These are phyloP conservation scores for Alviniconcha marisindica DNA, from an alignment of 1,140 invertebrate species.

Conservation along the genomic window DNA sequence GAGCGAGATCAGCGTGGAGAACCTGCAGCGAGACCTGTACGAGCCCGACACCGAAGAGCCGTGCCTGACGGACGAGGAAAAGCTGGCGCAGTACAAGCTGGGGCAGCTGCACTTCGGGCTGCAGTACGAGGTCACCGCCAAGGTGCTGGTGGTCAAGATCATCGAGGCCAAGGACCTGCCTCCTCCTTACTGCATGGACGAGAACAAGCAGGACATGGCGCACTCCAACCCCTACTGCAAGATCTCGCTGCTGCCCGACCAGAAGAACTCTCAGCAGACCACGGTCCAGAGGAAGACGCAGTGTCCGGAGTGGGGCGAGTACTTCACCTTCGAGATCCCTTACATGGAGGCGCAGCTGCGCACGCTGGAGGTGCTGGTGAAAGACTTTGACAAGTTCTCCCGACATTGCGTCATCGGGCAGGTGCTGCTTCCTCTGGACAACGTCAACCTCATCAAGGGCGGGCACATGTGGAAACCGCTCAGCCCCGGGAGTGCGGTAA, in stretches of 20 bases:
- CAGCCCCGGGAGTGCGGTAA: constrained; percentile 73
- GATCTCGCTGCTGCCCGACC: constrained; percentile 70
- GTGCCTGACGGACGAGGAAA: constrained; percentile 73
- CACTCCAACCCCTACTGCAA: constrained; percentile 77
- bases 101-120: constrained; percentile 76
- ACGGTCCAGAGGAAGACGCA: constrained; percentile 74
- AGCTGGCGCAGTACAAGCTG: constrained; percentile 70
- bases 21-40: constrained; percentile 74
- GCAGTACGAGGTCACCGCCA: constrained; percentile 73
- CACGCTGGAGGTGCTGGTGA: constrained; percentile 72
- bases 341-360: constrained; percentile 68
- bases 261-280: constrained; percentile 73
- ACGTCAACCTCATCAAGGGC: constrained; percentile 75
- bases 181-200: constrained; percentile 72
- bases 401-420: constrained; percentile 73
- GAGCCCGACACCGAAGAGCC: constrained; percentile 63
- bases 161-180: constrained; percentile 76
- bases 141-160: constrained; percentile 72
- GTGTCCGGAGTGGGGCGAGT: constrained; percentile 72
- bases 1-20: constrained; percentile 72
- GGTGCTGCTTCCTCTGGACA: constrained; percentile 68
- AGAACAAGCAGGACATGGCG: constrained; percentile 74
- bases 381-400: constrained; percentile 75
- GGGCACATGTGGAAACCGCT: constrained; percentile 77
- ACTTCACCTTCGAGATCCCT: constrained; percentile 72